Percentiles rank a stretch among this genome's conserved stretches.
phyloP scores from a whole-genome alignment of 2,113 vertebrate genomes.

The Actenoides hombroni region DNA sequence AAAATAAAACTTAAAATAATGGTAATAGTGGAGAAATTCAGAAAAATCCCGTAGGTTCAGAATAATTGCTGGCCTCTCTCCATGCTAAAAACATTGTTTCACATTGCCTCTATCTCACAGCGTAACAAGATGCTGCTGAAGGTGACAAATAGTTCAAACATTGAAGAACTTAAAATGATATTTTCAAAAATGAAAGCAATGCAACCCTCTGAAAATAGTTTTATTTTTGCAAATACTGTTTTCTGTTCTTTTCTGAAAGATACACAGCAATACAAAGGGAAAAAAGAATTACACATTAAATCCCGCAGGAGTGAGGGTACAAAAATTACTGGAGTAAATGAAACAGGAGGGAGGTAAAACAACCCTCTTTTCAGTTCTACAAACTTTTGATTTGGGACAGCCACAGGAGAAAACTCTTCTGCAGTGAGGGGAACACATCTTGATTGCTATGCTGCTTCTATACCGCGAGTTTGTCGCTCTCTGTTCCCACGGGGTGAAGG shows the following conservation, averaged over 20 bases:
- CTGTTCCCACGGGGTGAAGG: background rate
- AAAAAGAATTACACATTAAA: background rate
- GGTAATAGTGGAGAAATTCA: background rate
- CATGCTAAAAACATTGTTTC: background rate
- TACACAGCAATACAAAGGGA: background rate
- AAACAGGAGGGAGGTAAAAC: background rate
- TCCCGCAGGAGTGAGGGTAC: background rate
- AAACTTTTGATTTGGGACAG: background rate
- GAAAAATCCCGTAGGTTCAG: background rate
- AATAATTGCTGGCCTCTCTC: background rate
- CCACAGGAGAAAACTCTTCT: background rate
- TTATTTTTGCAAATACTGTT: background rate
- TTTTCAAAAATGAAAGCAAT: background rate
- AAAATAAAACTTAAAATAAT: background rate
- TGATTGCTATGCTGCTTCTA: background rate
- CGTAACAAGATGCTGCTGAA: background rate
- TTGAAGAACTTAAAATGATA: background rate
- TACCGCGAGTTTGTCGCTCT: background rate
- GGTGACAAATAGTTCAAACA: background rate
- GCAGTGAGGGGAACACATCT: background rate
- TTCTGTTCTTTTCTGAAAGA: background rate
- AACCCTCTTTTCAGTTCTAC: background rate
- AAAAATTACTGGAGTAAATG: background rate
- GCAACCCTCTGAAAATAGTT: background rate
- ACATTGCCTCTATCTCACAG: background rate